Evolutionary conservation across 2,888 invertebrate genomes (phyloP), one percentile per base, ranked within the genome.

Genomic region (Fissipunctia ypsillon): DNA sequence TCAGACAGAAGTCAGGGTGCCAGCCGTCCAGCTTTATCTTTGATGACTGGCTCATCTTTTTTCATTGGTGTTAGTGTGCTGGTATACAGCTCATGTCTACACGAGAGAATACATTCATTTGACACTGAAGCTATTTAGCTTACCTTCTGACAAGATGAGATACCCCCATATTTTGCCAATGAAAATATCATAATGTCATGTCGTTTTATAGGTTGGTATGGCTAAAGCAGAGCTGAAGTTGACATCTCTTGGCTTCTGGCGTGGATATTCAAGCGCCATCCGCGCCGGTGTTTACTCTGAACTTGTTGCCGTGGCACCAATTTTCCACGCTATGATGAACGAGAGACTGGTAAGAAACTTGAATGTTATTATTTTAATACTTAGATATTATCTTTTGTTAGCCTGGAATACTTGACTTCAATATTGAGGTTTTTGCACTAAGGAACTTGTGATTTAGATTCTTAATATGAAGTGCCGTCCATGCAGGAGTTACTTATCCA

Each of bases 221-320:
- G 96, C 97, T 0, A 97, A 97, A 84, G 96, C 97, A 0, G 97
- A 97, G 78, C 90, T 98, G 63, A 96, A 97, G 80, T 95, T 97
- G 54, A 96, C 96, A 31, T 96, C 97, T 0, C 97, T 97, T 52
- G 98, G 98, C 31, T 98, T 98, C 91, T 98, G 97, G 94, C 96
- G 97, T 0, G 97, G 97, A 67, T 99, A 99, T 91, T 98, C 98
- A 0, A 98, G 98, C 84, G 97, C 97, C 0, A 97, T 97, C 90
- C 97, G 97, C 66, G 98, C 98, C 0, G 98, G 98, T 1, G 97
- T 98, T 12, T 98, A 97, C 90, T 97, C 98, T 76, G 98, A 98
- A 88, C 90, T 96, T 2, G 97, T 98, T 0, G 98, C 98, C 0
- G 96, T 98, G 54, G 97, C 98, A 5, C 98, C 98, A 10, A 97